Evolutionary conservation across 2,888 invertebrate genomes (phyloP).

Genomic region (Hypena proboscidalis): DNA sequence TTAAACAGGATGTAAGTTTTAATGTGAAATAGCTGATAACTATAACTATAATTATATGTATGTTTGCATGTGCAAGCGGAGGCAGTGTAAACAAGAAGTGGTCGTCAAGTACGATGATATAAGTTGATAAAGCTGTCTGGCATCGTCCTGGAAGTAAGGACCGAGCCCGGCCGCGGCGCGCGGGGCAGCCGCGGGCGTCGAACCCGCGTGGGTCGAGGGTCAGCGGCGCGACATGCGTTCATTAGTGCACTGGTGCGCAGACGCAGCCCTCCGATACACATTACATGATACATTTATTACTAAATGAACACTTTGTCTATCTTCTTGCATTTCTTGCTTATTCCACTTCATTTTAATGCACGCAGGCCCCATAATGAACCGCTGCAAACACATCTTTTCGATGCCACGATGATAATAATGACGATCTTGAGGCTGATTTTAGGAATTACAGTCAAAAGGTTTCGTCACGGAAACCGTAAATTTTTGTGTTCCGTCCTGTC

Average conservation of each 20-base stretch:
- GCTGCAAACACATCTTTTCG: too few relatives aligned
- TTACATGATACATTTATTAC: conserved; percentile 20
- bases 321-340: conserved; percentile 23
- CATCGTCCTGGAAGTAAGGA: conserved; percentile 57
- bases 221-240: conserved; percentile 79
- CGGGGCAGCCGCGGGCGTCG: conserved; percentile 65
- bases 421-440: too few relatives aligned
- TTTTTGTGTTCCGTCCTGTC: conserved; percentile 57
- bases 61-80: conserved; percentile 35
- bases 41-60: conserved; percentile 10
- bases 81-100: conserved; percentile 60
- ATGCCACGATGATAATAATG: too few relatives aligned
- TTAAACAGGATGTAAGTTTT: conserved; percentile 41
- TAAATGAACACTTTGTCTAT: conserved; percentile 31
- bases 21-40: conserved; percentile 32
- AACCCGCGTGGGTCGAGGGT: conserved; percentile 83
- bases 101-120: conserved; percentile 50
- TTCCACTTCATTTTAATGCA: too few relatives aligned
- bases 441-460: too few relatives aligned
- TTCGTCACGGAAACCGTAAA: conserved; percentile 62
- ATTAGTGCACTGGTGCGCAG: conserved; percentile 71
- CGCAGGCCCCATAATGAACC: too few relatives aligned
- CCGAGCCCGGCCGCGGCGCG: conserved; percentile 39
- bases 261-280: conserved; percentile 46
- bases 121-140: conserved; percentile 67